Percentiles rank a stretch among this genome's conserved stretches.
Conservation (phyloP, 2,113 vertebrate species). For the Saiga tatarica region DNA sequence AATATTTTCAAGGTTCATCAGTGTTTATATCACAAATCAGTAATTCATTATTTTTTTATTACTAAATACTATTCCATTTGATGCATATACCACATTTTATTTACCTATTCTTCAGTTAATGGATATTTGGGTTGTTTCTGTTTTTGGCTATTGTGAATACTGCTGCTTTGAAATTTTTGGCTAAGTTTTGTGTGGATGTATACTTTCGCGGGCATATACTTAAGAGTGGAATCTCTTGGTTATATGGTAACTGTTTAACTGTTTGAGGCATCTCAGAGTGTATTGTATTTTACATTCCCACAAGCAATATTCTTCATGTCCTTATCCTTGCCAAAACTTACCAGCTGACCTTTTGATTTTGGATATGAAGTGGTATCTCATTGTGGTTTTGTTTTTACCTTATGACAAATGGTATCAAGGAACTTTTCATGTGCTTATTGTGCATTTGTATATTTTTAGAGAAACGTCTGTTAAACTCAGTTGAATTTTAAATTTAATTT, state of each 20-base stretch:
- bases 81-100: background rate
- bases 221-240: background rate
- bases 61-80: background rate
- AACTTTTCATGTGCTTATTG: background rate
- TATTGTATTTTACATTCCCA: background rate
- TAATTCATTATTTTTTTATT: background rate
- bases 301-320: background rate
- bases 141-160: background rate
- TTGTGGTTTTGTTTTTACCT: background rate
- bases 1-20: background rate
- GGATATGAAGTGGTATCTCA: background rate
- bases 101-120: background rate
- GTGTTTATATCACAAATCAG: background rate
- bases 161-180: background rate
- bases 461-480: background rate
- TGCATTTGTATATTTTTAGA: background rate
- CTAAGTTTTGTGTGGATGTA: background rate
- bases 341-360: background rate
- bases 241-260: background rate
- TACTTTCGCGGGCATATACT: background rate
- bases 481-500: background rate
- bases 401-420: background rate
- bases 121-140: background rate
- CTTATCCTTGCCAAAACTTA: background rate
- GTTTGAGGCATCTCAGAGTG: background rate